These are phyloP conservation scores for Limnephilus marmoratus DNA, from an alignment of 2,888 invertebrate species.

Conservation along the genomic window DNA sequence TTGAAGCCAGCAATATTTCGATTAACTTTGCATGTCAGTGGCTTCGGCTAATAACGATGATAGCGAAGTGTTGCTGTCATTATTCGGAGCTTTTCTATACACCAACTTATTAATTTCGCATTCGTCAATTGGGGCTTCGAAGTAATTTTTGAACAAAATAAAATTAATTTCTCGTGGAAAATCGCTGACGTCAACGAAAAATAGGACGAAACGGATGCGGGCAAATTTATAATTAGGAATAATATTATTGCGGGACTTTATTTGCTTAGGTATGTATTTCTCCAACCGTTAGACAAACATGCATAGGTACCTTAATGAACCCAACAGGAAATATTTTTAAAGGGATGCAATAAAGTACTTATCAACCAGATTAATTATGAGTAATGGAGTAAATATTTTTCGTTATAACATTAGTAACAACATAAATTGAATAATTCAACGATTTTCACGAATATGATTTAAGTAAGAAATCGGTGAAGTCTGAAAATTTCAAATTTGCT, in stretches of 20 bases:
- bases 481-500: too few relatives aligned
- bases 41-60: neutral
- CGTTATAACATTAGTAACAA: too few relatives aligned
- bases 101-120: neutral
- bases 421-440: too few relatives aligned
- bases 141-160: neutral
- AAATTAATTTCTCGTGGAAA: neutral
- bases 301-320: too few relatives aligned
- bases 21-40: constrained; percentile 41
- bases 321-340: too few relatives aligned
- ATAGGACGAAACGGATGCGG: neutral
- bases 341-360: too few relatives aligned
- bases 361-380: too few relatives aligned
- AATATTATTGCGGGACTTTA: neutral
- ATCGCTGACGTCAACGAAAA: neutral
- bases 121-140: constrained; percentile 7
- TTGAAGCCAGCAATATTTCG: neutral
- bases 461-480: too few relatives aligned
- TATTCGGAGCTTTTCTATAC: neutral
- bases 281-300: neutral
- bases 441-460: too few relatives aligned
- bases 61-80: constrained; percentile 11
- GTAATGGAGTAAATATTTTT: too few relatives aligned
- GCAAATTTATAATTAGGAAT: too few relatives aligned
- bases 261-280: neutral